Evolutionary conservation across 2,113 vertebrate species (phyloP), one percentile per base, ranked within the genome.

Genomic region (Chaenogobius annularis): DNA sequence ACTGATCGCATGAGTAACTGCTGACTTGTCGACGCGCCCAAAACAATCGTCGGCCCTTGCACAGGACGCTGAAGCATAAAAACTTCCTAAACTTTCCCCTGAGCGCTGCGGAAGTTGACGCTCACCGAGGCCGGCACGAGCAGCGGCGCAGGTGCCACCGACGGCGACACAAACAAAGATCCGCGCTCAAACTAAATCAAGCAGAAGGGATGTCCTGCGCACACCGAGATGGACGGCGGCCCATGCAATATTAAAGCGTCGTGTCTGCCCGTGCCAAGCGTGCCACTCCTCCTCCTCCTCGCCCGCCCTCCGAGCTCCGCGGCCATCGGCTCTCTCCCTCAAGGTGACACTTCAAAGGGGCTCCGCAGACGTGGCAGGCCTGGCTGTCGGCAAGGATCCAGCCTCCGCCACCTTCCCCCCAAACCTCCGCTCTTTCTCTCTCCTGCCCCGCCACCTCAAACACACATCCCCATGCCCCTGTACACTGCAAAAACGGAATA

Each of bases 281-380:
- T 83, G 77, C 88, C 92, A 90, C 90, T 92, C 90, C 92, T 92
- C 85, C 88, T 31, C 22, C 85, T 31, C 26, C 26, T 67, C 94
- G 89, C 87, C 79, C 77, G 90, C 93, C 91, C 90, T 89, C 81
- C 88, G 64, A 73, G 83, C 90, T 88, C 88, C 91, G 85, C 88
- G 89, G 92, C 92, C 91, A 92, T 79, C 70, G 84, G 62, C 91
- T 92, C 91, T 93, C 22, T 92, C 93, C 82, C 92, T 93, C 94
- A 94, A 96, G 85, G 52, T 95, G 96, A 96, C 95, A 97, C 94
- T 95, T 98, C 95, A 97, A 97, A 98, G 96, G 22, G 83, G 92
- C n/a, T 69, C 77, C 82, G 0, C 70, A 93, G 96, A 93, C 92
- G 71, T 76, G 69, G 80, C 92, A 87, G 92, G 90, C 93, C 89